A percentile compares a stretch with the other conserved stretches of the same genome.
phyloP scores from a whole-genome alignment of 2,797 vertebrate species.

The Antennarius maculatus region DNA sequence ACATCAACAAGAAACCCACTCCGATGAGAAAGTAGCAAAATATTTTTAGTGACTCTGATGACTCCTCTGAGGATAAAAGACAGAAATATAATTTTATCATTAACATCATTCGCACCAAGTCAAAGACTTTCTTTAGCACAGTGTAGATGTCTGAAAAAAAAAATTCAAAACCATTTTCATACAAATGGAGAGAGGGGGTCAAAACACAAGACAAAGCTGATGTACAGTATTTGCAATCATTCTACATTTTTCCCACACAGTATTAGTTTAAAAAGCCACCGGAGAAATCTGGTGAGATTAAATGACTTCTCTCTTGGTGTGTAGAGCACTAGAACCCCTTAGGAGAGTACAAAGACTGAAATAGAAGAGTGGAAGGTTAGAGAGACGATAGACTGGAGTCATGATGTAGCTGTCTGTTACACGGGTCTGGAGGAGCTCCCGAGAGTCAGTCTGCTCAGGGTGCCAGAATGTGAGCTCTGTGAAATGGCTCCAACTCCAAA shows the following conservation, averaged over 20 bases:
- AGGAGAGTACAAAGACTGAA: slow-evolving; percentile 32
- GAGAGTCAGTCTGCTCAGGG: too few species aligned
- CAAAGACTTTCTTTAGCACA: slow-evolving; percentile 6
- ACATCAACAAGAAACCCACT: slow-evolving; percentile 89
- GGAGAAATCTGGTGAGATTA: slow-evolving; percentile 48
- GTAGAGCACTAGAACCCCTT: slow-evolving; percentile 28
- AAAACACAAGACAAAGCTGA: slow-evolving; percentile 20
- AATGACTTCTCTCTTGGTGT: slow-evolving; percentile 62
- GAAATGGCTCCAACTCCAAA: not conserved
- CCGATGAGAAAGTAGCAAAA: slow-evolving; percentile 87
- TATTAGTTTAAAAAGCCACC: slow-evolving; percentile 45
- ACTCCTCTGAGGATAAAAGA: slow-evolving; percentile 81
- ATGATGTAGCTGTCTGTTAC: slow-evolving; percentile 28
- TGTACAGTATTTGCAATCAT: slow-evolving; percentile 29
- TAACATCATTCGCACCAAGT: too few species aligned
- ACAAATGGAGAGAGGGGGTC: slow-evolving; percentile 3
- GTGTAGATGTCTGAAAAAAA: slow-evolving; percentile 5
- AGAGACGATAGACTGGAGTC: slow-evolving; percentile 61
- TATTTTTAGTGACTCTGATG: slow-evolving; percentile 83
- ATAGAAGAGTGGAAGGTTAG: slow-evolving; percentile 44
- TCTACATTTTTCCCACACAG: slow-evolving; percentile 25
- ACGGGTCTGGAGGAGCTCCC: not conserved
- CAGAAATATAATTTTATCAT: too few species aligned
- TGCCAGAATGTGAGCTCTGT: too few species aligned
- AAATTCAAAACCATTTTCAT: slow-evolving; percentile 22